Percentiles rank a stretch among this genome's conserved stretches.
Evolutionary conservation across 1,140 invertebrate genomes (phyloP).

Genomic region (Lordiphosa clarofinis): DNA sequence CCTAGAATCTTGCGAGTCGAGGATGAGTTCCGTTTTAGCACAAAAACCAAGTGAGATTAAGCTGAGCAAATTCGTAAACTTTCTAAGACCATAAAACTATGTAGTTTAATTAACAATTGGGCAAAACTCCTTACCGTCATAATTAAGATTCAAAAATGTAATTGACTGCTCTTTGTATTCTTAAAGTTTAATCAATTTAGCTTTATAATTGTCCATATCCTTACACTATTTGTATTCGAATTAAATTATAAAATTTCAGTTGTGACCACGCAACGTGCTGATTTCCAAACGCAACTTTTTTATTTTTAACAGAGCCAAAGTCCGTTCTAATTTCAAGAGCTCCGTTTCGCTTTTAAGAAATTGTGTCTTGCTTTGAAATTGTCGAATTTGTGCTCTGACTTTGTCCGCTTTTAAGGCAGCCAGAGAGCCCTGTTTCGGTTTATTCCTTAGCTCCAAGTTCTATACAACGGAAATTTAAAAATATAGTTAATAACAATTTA

Average conservation of each 20-base stretch:
- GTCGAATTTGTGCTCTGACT: conserved; percentile 27
- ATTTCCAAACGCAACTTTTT: conserved; percentile 39
- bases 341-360: conserved; percentile 37
- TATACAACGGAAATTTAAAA: conserved; percentile 9
- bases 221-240: not conserved
- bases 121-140: too few relatives aligned
- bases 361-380: conserved; percentile 32
- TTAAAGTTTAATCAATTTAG: not conserved
- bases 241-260: not conserved
- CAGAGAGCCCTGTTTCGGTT: conserved; percentile 14
- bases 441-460: conserved; percentile 5
- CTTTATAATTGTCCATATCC: too few relatives aligned
- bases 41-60: too few relatives aligned
- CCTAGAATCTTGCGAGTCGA: too few relatives aligned
- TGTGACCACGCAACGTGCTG: conserved; percentile 20
- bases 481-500: not conserved
- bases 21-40: too few relatives aligned
- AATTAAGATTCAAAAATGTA: too few relatives aligned
- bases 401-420: conserved; percentile 30
- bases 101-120: too few relatives aligned
- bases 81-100: too few relatives aligned
- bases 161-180: too few relatives aligned
- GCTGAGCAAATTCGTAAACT: too few relatives aligned
- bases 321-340: conserved; percentile 33
- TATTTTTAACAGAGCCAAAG: conserved; percentile 20